These are phyloP conservation scores for Cynopterus sphinx DNA, from an alignment of 2,797 vertebrate species.

Conservation along the genomic window DNA sequence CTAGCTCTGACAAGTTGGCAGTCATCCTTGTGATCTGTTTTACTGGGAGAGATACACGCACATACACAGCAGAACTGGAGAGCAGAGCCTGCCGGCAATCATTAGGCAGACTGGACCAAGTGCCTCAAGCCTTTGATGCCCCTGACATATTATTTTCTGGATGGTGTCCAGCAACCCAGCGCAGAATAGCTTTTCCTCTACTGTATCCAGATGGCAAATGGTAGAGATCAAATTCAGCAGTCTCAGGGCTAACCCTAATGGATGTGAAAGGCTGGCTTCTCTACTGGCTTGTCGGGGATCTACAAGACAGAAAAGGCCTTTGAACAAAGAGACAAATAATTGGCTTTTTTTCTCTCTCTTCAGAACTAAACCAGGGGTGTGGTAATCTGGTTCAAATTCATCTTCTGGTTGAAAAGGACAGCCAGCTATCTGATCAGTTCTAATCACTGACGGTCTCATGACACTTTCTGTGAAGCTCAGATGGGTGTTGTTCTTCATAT, in stretches of 20 bases:
- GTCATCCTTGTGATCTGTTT: conserved; percentile 78
- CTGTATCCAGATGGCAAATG: conserved; percentile 83
- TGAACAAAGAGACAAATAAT: conserved; percentile 80
- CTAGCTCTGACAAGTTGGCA: conserved; percentile 72
- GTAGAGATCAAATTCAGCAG: conserved; percentile 81
- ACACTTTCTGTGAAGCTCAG: conserved; percentile 67
- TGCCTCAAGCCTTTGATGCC: conserved; percentile 80
- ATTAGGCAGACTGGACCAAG: conserved; percentile 78
- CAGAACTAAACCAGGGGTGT: conserved; percentile 67
- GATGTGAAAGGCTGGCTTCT: conserved; percentile 78
- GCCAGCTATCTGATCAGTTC: conserved; percentile 70
- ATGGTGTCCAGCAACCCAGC: conserved; percentile 76
- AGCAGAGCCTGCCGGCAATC: conserved; percentile 76
- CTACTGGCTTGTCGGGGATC: conserved; percentile 65
- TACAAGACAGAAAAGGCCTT: conserved; percentile 62
- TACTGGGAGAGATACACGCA: conserved; percentile 15
- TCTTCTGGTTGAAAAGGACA: conserved; percentile 76
- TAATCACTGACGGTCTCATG: conserved; percentile 61
- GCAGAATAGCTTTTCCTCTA: conserved; percentile 79
- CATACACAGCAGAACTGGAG: conserved; percentile 68
- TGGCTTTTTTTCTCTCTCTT: conserved; percentile 30
- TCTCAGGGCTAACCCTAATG: conserved; percentile 76
- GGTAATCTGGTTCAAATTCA: conserved; percentile 75
- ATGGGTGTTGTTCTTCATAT: conserved; percentile 56
- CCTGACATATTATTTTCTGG: conserved; percentile 81